phyloP scores from a whole-genome alignment of 2,797 vertebrate species.

The Halcyon badia region DNA sequence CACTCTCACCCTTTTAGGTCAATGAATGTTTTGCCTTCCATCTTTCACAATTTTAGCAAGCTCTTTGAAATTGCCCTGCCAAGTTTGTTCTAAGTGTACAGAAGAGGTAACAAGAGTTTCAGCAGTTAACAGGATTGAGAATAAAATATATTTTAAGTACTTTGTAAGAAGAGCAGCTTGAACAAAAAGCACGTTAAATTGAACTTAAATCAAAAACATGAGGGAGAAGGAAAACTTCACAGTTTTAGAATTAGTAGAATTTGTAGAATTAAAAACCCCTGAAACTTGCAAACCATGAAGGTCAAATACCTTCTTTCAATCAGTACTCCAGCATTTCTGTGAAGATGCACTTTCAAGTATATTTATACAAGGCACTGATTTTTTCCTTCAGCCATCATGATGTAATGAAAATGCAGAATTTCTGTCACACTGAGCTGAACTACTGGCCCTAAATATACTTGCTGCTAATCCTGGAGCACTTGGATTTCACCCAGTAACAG shows the following conservation, averaged over 20 bases:
- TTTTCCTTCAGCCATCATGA: neutral
- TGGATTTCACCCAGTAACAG: neutral
- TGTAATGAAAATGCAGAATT: neutral
- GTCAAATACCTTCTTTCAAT: neutral
- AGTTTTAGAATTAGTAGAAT: neutral
- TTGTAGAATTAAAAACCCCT: neutral
- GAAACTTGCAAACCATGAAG: neutral
- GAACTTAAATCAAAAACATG: neutral
- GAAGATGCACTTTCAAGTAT: conserved; percentile 19
- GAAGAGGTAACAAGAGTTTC: neutral
- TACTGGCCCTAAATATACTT: neutral
- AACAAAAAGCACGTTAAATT: conserved; percentile 17
- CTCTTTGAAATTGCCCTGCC: neutral
- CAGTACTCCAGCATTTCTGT: neutral
- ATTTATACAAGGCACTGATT: conserved; percentile 56
- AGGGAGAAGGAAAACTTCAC: neutral
- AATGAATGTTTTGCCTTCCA: neutral
- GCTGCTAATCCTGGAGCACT: neutral
- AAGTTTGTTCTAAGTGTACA: neutral
- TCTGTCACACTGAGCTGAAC: neutral
- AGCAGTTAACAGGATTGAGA: neutral
- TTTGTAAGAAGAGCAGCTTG: neutral
- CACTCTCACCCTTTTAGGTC: neutral
- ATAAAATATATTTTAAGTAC: neutral
- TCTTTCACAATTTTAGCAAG: neutral